A percentile compares a stretch with the other conserved stretches of the same genome.
Conservation (phyloP, 2,113 vertebrate genomes). For the Phalacrocorax brasilianus region DNA sequence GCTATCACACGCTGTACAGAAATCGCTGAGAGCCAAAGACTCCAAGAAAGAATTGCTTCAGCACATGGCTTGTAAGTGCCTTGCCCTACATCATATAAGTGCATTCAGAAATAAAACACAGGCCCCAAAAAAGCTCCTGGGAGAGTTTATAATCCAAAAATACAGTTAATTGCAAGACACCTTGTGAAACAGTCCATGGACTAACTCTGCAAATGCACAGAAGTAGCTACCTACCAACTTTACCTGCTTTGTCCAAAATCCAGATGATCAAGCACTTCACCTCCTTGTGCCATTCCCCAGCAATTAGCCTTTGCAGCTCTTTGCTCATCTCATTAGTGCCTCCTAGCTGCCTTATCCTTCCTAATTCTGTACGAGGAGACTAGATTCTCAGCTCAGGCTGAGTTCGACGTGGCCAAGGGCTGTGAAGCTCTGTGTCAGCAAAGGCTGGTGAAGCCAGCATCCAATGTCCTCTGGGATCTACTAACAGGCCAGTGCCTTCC, state of each 20-base stretch:
- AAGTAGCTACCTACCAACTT: neutral
- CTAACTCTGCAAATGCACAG: neutral
- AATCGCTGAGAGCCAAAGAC: neutral
- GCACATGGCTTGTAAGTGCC: rapidly evolving
- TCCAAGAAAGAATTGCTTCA: neutral
- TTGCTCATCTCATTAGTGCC: neutral
- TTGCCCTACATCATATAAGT: rapidly evolving
- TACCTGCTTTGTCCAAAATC: neutral
- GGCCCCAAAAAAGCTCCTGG: neutral
- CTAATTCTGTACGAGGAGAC: neutral
- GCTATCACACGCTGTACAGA: neutral
- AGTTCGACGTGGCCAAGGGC: neutral
- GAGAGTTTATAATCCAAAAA: neutral
- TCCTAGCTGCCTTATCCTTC: neutral
- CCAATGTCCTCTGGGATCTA: neutral
- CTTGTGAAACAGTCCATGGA: neutral
- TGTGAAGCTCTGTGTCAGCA: neutral
- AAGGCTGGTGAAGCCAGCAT: neutral
- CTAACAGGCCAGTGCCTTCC: neutral
- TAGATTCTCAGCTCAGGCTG: neutral
- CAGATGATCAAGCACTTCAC: rapidly evolving
- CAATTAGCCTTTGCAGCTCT: neutral
- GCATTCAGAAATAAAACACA: neutral
- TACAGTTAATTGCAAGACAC: neutral
- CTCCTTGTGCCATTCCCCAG: neutral